These are phyloP conservation scores for Nemurella pictetii DNA, from an alignment of 2,888 invertebrate species.

Conservation along the genomic window DNA sequence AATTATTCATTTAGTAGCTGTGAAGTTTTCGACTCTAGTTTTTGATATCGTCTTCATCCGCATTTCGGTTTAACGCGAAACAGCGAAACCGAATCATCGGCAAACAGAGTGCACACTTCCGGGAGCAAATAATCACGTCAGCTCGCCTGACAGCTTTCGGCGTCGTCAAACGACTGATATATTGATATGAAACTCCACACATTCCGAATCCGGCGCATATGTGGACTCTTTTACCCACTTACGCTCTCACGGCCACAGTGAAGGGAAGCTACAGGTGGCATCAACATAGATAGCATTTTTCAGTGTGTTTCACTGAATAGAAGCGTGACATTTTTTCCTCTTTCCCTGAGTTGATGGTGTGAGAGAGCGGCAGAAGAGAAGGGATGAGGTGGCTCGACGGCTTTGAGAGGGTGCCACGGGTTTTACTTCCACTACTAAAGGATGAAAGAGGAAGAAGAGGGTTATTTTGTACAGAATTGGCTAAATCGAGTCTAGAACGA, in stretches of 20 bases:
- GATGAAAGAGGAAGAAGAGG: constrained; percentile 34
- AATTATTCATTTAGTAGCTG: no score
- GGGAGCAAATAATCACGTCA: background rate
- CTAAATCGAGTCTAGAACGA: constrained; percentile 35
- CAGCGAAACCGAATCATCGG: background rate
- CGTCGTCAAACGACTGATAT: background rate
- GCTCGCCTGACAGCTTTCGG: background rate
- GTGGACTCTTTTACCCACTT: constrained; percentile 36
- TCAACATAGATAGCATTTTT: constrained; percentile 38
- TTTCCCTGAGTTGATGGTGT: constrained; percentile 25
- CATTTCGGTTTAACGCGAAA: background rate
- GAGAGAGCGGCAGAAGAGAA: constrained; percentile 11
- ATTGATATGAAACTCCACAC: background rate
- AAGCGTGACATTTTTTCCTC: constrained; percentile 38
- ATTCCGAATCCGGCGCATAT: constrained; percentile 23
- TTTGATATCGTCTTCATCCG: no score
- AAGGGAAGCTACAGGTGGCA: constrained; percentile 37
- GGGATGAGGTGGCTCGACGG: constrained; percentile 21
- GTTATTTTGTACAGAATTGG: constrained; percentile 37
- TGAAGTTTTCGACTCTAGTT: no score
- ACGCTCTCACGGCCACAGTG: constrained; percentile 10
- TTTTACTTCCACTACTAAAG: constrained; percentile 33
- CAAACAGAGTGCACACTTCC: background rate
- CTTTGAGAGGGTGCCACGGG: constrained; percentile 27
- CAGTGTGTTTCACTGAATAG: constrained; percentile 38